Evolutionary conservation across 2,797 vertebrate genomes (phyloP), one percentile per base, ranked within the genome.

Genomic region (Miichthys miiuy): DNA sequence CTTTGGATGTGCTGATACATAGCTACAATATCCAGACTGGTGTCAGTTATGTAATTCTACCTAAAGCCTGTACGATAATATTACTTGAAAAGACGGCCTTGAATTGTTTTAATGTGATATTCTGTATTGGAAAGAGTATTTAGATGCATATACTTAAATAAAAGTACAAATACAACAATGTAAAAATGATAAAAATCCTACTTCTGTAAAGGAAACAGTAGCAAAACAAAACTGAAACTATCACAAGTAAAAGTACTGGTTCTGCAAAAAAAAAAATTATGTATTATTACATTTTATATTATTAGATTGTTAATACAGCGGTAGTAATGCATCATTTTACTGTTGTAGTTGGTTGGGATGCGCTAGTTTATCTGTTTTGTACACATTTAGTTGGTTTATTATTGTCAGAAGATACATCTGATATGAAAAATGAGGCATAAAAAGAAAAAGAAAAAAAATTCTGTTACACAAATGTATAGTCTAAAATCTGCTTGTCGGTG

Each of bases 1-100:
- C 34, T 80, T 72, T 81, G 76, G 79, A 92, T 88, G 73, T 88
- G 85, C 90, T 88, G 92, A 92, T 87, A 70, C 79, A 82, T 38
- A 68, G 80, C 79, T 86, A 75, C 68, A 74, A 68, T 81, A 78
- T 82, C 80, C 74, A 77, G 41, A 73, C 23, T 68, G 47, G 76
- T 87, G 79, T 88, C 65, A 83, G 58, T 75, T 38, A 81, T 54
- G 88, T 88, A 82, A 90, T 80, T 79, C 77, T 79, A 89, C 64
- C 88, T 71, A 81, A 75, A 83, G 74, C 48, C 64, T 68, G 55
- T 58, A 47, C 79, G 25, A 75, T 80, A 42, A 74, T 66, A 56
- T 73, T 63, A 63, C 62, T 47, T 54, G 18, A 50, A 67, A 82
- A 83, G 61, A 73, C 5, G 44, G 62, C 68, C 47, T 69, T 75